These are phyloP conservation scores for Ochotona curzoniae DNA, from an alignment of 2,113 vertebrate genomes.

Conservation along the genomic window DNA sequence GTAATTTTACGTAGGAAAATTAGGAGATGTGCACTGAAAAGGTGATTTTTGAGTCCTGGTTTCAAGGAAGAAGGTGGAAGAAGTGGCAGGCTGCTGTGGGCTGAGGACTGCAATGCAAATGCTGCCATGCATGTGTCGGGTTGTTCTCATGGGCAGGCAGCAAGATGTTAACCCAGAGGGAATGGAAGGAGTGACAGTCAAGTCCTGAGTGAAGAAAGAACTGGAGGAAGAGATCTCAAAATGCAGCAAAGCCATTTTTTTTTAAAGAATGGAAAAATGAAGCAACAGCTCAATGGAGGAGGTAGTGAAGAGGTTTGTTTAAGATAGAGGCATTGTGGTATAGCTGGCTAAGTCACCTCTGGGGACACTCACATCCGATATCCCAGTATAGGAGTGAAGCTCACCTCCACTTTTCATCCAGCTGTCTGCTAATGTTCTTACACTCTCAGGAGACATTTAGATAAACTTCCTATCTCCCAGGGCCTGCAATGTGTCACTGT, in stretches of 20 bases:
- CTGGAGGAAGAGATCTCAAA: not conserved
- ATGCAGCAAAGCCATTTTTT: not conserved
- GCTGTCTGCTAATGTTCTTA: no score
- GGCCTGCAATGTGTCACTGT: no score
- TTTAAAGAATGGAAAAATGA: not conserved
- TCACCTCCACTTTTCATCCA: no score
- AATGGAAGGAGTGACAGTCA: not conserved
- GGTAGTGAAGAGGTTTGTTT: not conserved
- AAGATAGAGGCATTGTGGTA: not conserved
- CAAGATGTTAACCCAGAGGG: not conserved
- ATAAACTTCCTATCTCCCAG: no score
- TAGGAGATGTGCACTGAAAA: not conserved
- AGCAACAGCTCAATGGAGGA: no score
- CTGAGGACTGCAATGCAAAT: not conserved
- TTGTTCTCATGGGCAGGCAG: not conserved
- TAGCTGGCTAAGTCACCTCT: no score
- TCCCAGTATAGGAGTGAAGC: no score
- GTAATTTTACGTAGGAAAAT: constrained; percentile 28
- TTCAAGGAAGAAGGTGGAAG: constrained; percentile 1
- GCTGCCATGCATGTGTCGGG: not conserved
- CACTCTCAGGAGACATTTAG: no score
- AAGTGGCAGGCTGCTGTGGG: not conserved
- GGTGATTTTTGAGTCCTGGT: not conserved
- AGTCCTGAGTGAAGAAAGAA: not conserved
- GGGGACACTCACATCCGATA: no score